Base-by-base conservation (phyloP, 2,113 vertebrate species). In the Rhinoptilus africanus region DNA sequence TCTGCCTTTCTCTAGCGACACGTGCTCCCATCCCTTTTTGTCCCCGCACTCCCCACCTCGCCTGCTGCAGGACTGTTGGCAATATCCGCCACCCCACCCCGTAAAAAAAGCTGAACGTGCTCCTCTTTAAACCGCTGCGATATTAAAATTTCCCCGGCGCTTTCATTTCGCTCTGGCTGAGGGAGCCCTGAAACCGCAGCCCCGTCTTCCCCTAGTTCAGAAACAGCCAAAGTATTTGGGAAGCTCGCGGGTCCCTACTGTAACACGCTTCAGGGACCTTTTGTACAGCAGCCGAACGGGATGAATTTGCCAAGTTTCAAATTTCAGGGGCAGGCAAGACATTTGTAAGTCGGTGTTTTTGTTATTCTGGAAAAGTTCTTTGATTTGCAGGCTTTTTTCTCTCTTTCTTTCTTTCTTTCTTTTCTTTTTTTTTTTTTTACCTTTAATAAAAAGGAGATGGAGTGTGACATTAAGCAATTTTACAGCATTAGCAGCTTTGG, bases 391-490 rank as follows among this genome's bases (percentile, higher is more conserved):
- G 39, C 39, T 23, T 17, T 39, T 39, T 63, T 63, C 43, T 63
- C n/a, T n/a, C 85, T 35, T 14, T 14, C 22, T 24, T 30, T 27
- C 51, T 43, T 69, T 72, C 35, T 76, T 76, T 77, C 39, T n/a
- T 35, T 14, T 14, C 22, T 24, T 30, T 27, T 59, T 43, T 69
- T 72, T 39, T 76, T 76, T 77, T 62, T 75, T 78, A 69, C 30
- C 35, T 91, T 85, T 92, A 88, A 93, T 91, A 95, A 93, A 94
- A 86, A 88, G 63, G 92, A 97, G 95, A 88, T 56, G 80, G 64
- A 90, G 78, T 96, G 95, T 93, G 94, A 87, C 94, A 89, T 85
- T 83, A 93, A 85, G 83, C 85, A 95, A 51, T 97, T 97, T 89
- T 92, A 79, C 89, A 92, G 80, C 90, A 93, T 93, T 94, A 97